phyloP scores from a whole-genome alignment of 2,888 invertebrate genomes.

The Lasius fuliginosus region DNA sequence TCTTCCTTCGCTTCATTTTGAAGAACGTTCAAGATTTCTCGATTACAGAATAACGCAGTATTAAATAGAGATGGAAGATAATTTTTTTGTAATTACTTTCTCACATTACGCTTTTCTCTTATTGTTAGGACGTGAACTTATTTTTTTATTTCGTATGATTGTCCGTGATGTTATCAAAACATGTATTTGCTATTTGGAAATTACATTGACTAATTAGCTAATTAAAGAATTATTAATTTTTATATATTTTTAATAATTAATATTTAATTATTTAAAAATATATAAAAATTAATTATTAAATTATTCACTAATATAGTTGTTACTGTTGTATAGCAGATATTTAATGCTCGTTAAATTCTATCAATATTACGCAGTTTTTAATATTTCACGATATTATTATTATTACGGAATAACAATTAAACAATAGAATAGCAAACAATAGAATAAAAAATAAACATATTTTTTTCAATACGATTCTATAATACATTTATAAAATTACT shows the following conservation, averaged over 20 bases:
- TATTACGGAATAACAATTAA: constrained; percentile 3
- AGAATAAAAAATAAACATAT: not conserved
- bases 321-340: not conserved
- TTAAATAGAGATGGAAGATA: not conserved
- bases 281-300: too few relatives aligned
- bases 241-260: too few relatives aligned
- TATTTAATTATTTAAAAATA: too few relatives aligned
- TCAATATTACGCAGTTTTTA: not conserved
- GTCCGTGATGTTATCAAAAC: not conserved
- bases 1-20: too few relatives aligned
- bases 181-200: not conserved
- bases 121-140: not conserved
- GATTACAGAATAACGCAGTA: too few relatives aligned
- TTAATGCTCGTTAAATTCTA: not conserved
- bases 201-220: not conserved
- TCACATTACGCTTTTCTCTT: not conserved
- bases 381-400: not conserved
- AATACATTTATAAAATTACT: not conserved
- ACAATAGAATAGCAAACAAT: not conserved
- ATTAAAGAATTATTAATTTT: not conserved
- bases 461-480: not conserved
- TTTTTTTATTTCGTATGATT: not conserved
- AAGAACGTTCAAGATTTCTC: too few relatives aligned
- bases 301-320: not conserved
- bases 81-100: not conserved